Evolutionary conservation across 2,113 vertebrate genomes (phyloP).

Genomic region (Heterotis niloticus): DNA sequence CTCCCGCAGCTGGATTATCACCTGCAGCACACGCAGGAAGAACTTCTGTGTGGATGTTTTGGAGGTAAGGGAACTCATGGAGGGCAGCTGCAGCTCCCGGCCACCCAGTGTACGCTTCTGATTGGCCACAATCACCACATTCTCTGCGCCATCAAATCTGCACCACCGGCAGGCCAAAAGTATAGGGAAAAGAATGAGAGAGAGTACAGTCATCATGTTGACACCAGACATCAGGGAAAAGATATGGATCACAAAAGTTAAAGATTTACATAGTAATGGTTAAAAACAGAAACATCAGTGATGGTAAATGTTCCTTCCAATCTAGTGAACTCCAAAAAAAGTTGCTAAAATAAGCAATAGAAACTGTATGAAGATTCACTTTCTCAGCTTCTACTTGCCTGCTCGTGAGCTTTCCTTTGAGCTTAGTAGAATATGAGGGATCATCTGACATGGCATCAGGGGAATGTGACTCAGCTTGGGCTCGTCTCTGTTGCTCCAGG

Average conservation of each 20-base stretch:
- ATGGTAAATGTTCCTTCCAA: too few relatives aligned
- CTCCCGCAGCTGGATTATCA: slow-evolving; percentile 93
- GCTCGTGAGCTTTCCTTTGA: slow-evolving; percentile 92
- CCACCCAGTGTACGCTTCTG: slow-evolving; percentile 91
- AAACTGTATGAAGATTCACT: too few relatives aligned
- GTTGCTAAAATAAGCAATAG: too few relatives aligned
- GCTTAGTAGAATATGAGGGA: slow-evolving; percentile 74
- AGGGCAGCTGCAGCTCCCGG: slow-evolving; percentile 89
- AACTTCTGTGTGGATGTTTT: slow-evolving; percentile 97
- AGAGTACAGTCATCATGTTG: background rate
- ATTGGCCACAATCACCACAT: slow-evolving; percentile 90
- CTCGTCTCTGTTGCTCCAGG: slow-evolving; percentile 83
- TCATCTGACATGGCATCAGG: slow-evolving; percentile 84
- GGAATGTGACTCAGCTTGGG: slow-evolving; percentile 78
- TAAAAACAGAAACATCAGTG: too few relatives aligned
- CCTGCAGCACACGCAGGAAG: slow-evolving; percentile 91
- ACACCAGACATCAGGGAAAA: too few relatives aligned
- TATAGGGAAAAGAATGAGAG: slow-evolving; percentile 26
- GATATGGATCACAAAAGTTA: too few relatives aligned
- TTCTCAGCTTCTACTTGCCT: slow-evolving; percentile 65
- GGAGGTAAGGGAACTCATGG: slow-evolving; percentile 93
- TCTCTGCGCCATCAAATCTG: slow-evolving; percentile 90
- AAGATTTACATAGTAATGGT: too few relatives aligned
- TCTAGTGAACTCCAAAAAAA: too few relatives aligned
- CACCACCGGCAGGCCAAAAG: slow-evolving; percentile 40